Evolutionary conservation across 1,140 invertebrate genomes (phyloP).

Genomic region (Diprion similis): DNA sequence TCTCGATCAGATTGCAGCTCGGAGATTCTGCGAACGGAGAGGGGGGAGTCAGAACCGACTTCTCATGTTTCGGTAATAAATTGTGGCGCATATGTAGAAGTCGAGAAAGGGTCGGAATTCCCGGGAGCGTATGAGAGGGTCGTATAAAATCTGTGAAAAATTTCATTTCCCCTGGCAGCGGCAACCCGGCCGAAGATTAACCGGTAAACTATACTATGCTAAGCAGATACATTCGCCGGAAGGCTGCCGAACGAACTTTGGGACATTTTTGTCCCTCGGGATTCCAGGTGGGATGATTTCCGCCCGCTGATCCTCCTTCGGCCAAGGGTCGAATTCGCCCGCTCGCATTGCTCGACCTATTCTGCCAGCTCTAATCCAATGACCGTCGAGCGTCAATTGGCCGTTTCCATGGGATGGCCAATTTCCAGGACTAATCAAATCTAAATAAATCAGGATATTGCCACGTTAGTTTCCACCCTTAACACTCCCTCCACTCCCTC

Average conservation of each 20-base stretch:
- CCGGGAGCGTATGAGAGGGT: no score
- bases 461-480: constrained; percentile 1
- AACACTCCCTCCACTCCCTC: background rate
- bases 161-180: background rate
- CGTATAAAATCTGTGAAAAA: no score
- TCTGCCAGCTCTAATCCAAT: background rate
- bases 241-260: background rate
- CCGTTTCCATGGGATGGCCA: constrained; percentile 3
- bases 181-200: background rate
- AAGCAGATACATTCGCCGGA: no score
- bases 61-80: no score
- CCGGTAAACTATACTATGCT: background rate
- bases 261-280: background rate
- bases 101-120: no score
- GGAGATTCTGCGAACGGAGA: background rate
- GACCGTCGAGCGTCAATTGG: constrained; percentile 2
- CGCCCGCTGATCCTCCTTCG: no score
- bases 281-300: background rate
- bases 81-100: no score
- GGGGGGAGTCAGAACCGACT: no score
- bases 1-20: background rate
- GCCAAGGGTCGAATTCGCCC: background rate
- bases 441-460: constrained; percentile 8
- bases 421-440: constrained; percentile 5
- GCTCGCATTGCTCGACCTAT: background rate